Conservation (phyloP, 2,797 vertebrate genomes). For the Clarias laeviceps region DNA sequence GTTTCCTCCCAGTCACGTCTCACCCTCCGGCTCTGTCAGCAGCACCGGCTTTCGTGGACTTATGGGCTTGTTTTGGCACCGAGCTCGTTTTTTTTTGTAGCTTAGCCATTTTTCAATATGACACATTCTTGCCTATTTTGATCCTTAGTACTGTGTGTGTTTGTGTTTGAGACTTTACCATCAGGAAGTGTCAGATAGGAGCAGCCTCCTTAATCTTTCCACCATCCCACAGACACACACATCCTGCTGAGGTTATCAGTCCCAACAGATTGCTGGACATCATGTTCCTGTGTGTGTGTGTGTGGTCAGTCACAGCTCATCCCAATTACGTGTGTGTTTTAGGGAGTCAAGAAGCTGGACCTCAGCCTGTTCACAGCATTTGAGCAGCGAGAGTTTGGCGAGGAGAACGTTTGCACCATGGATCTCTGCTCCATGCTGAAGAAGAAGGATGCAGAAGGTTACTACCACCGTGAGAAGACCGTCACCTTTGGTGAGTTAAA, state of each 20-base stretch:
- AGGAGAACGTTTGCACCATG: slow-evolving; percentile 81
- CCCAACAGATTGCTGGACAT: slow-evolving; percentile 27
- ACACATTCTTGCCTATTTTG: background rate
- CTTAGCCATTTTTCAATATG: background rate
- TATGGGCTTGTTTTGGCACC: background rate
- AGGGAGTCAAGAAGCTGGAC: slow-evolving; percentile 91
- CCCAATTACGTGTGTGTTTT: slow-evolving; percentile 41
- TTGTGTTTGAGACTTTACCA: slow-evolving; percentile 8
- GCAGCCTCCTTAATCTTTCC: slow-evolving; percentile 25
- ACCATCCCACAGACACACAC: background rate
- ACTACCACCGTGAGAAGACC: slow-evolving; percentile 82
- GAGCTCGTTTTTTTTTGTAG: background rate
- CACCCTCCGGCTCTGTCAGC: background rate
- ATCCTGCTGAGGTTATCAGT: slow-evolving; percentile 55
- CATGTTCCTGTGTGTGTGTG: slow-evolving; percentile 22
- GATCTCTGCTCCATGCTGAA: slow-evolving; percentile 98
- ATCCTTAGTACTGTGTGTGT: background rate
- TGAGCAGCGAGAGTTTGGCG: slow-evolving; percentile 80
- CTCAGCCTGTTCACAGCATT: slow-evolving; percentile 81
- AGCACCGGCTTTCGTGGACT: background rate
- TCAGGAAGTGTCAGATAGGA: slow-evolving; percentile 38
- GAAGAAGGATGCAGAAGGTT: slow-evolving; percentile 84
- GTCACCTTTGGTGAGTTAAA: slow-evolving; percentile 77
- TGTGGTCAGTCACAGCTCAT: background rate
- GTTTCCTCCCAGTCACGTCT: background rate